A percentile compares a stretch with the other conserved stretches of the same genome.
These are phyloP conservation scores for Sardina pilchardus DNA, from an alignment of 2,113 vertebrate species.

Conservation along the genomic window DNA sequence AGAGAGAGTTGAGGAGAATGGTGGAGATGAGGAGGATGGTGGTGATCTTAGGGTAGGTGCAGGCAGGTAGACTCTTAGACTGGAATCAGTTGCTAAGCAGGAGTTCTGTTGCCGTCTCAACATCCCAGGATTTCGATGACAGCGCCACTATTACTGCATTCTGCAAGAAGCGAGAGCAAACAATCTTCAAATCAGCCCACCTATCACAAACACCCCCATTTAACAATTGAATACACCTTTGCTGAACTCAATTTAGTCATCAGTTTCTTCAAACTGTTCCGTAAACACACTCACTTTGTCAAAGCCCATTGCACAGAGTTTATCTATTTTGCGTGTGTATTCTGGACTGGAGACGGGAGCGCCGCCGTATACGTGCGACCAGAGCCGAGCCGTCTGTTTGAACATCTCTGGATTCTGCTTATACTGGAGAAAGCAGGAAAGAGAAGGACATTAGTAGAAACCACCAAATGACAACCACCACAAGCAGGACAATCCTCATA, in stretches of 20 bases:
- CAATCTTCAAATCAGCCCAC: not conserved
- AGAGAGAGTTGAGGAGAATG: not conserved
- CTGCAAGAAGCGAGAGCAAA: conserved; percentile 66
- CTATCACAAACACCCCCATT: not conserved
- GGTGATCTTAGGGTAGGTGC: conserved; percentile 24
- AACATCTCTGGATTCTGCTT: conserved; percentile 99
- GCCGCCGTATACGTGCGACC: conserved; percentile 95
- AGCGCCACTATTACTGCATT: conserved; percentile 99
- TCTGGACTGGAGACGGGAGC: conserved; percentile 94
- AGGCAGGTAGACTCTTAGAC: conserved; percentile 14
- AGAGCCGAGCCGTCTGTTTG: conserved; percentile 96
- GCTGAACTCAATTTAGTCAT: not conserved
- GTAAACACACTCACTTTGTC: conserved; percentile 82
- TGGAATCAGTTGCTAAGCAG: conserved; percentile 94
- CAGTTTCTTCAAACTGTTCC: not conserved
- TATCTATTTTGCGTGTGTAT: conserved; percentile 98
- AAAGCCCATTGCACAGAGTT: conserved; percentile 98
- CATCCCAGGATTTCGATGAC: conserved; percentile 99
- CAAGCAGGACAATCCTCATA: not conserved
- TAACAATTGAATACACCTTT: not conserved
- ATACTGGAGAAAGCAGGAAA: conserved; percentile 73
- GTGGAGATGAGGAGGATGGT: conserved; percentile 32
- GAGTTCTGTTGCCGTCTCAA: conserved; percentile 97
- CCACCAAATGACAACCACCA: too few species aligned
- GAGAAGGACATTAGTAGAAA: not conserved